Base-by-base conservation (phyloP, 2,888 invertebrate species). In the Agrochola macilenta region DNA sequence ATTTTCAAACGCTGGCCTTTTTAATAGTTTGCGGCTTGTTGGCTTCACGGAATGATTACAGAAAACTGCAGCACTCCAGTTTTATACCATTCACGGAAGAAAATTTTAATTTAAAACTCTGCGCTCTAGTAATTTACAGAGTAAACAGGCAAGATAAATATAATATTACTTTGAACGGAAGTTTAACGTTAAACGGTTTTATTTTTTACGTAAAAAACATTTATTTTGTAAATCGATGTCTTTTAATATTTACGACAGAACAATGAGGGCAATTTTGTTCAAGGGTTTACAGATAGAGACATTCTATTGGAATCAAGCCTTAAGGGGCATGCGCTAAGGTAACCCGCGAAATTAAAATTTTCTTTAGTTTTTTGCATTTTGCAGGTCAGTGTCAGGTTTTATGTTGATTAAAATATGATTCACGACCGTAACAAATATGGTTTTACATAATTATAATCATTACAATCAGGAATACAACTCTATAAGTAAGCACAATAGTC, bases 61-160 rank as follows among this genome's bases (percentile, higher is more conserved):
- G 85, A 84, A 87, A 90, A 89, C 84, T 91, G 88, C 88, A 90
- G 87, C 89, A 88, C 88, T 89, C 88, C 79, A 88, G 74, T 86
- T 89, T 88, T 84, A 80, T 82, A 84, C 69, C 81, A 88, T 87
- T 83, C 80, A 78, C 78, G 83, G 77, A 86, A 86, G 86, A 85
- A 88, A 86, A 85, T 79, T 89, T 89, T 88, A 86, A 88, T 90
- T 88, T 87, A 85, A 88, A 88, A 81, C 78, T 78, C 60, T 75
- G 61, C 74, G 79, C 80, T 81, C 63, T 70, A 82, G 74, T 86
- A 75, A 82, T 84, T 84, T 82, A 81, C 74, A 71, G 64, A 60
- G 82, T 72, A 81, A 84, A 84, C 69, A 73, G 65, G 70, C 66
- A 72, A 83, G 78, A 83, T 84, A 84, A 79, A 82, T 60, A 76